phyloP scores from a whole-genome alignment of 2,888 invertebrate genomes.

The Hybos culiciformis region DNA sequence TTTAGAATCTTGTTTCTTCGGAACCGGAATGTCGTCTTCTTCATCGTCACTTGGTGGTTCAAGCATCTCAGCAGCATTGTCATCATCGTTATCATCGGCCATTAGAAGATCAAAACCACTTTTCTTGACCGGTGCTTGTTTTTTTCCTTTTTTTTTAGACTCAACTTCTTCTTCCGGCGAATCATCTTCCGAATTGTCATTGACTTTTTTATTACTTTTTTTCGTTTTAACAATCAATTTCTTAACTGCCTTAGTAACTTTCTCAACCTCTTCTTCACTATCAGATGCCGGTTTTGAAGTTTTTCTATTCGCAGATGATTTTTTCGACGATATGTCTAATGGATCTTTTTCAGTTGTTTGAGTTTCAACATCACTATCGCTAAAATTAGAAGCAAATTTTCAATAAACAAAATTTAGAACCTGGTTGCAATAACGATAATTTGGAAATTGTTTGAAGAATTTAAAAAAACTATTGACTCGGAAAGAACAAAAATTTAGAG shows the following conservation, averaged over 20 bases:
- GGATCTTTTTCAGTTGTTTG: constrained; percentile 23
- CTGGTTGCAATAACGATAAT: constrained; percentile 5
- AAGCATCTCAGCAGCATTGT: constrained; percentile 18
- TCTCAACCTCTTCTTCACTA: constrained; percentile 31
- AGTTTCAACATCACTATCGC: constrained; percentile 43
- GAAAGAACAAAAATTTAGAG: too few species aligned
- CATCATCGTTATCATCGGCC: constrained; percentile 46
- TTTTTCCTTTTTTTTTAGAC: constrained; percentile 29
- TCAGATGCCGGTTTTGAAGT: constrained; percentile 31
- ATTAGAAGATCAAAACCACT: constrained; percentile 54
- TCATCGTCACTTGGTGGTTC: constrained; percentile 23
- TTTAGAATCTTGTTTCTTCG: constrained; percentile 31
- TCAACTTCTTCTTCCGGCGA: constrained; percentile 37
- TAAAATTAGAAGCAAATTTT: constrained; percentile 33
- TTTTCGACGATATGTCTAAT: constrained; percentile 17
- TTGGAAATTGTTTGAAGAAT: neutral
- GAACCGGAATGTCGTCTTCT: constrained; percentile 42
- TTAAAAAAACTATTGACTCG: too few species aligned
- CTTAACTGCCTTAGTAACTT: constrained; percentile 43
- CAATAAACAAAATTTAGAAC: constrained; percentile 13
- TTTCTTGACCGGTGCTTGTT: constrained; percentile 35
- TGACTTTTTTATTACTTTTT: constrained; percentile 35
- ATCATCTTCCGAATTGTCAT: constrained; percentile 35
- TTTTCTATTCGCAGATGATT: constrained; percentile 17
- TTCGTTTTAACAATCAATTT: constrained; percentile 45